Base-by-base conservation (phyloP, 2,797 vertebrate genomes). In the Intellagama lesueurii region DNA sequence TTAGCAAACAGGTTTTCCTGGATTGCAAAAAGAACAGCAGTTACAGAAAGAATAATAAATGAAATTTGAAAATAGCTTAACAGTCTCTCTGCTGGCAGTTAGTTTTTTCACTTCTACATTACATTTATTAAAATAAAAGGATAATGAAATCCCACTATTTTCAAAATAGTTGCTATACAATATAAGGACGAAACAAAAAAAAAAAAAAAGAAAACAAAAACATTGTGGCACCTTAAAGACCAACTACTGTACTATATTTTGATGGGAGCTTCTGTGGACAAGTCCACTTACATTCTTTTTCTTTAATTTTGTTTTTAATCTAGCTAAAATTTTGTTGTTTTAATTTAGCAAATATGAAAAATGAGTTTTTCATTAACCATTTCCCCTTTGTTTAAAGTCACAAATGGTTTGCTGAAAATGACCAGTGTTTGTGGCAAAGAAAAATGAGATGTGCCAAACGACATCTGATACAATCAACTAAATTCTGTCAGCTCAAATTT, bases 21-120 rank as follows among this genome's bases (percentile, higher is more conserved):
- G 60, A 47, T n/a, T 56, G 66, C 60, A 84, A 85, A 87, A 85
- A 79, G n/a, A 72, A 85, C n/a, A 47, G 12, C 8, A 66, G 35
- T 66, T 72, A 81, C 1, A 86, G 70, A 76, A 81, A 82, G 2
- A 30, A 81, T n/a, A 52, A 44, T 28, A 81, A 81, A 81, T 35
- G 56, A 69, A 49, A 68, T 76, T 28, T 49, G 11, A 52, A 81
- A 89, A 26, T 52, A 5, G 35, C 16, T 81, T 66, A 77, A 30
- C 17, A 56, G n/a, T 40, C 8, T 11, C 9, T 81, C 24, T 75
- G 79, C 30, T 9, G 26, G 17, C n/a, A n/a, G 24, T n/a, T 19
- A 16, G 17, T 64, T 81, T 69, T 84, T 56, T 28, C 11, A 56
- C 4, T 22, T 64, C 19, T 22, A 22, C 60, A 19, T 22, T 64